Base-by-base conservation (phyloP, 2,888 invertebrate genomes). In the Alcis repandata region DNA sequence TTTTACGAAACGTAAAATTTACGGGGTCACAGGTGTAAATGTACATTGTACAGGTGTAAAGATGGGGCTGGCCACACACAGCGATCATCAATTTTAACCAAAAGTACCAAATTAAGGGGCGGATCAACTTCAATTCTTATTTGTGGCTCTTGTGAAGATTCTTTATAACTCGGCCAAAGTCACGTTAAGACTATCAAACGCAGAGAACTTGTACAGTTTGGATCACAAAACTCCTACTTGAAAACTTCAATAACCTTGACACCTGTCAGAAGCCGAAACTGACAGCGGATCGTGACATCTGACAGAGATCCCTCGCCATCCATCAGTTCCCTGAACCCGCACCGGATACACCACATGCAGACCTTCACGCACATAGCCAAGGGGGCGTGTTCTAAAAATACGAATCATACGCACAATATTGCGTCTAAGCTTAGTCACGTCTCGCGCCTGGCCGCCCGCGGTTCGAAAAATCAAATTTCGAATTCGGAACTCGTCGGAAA, bases 351-450 rank as follows among this genome's bases (percentile, higher is more conserved):
- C 70, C 60, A 63, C 73, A 74, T 80, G 84, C 76, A 77, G 67
- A 74, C 69, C 69, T 58, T 67, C 59, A 79, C 79, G 79, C 78
- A 80, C 73, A 75, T 81, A 78, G 80, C 80, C 73, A 78, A 90
- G 91, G 91, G 92, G 92, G 92, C 92, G 92, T 90, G 83, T 84
- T 91, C 92, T 92, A 92, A 91, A 92, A 90, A 92, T 92, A 92
- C 78, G 77, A 79, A 78, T 71, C 70, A 81, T 81, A 83, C 83
- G 84, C 80, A 80, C 79, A 27, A 27, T 27, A 77, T 78, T 82
- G 82, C 78, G 74, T 70, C 66, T 56, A 74, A 76, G 78, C 76
- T 88, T 89, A 89, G 87, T 88, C 86, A 85, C 86, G 85, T 83
- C 82, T 80, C 80, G 82, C 81, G 78, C 79, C 79, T 75, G 70